phyloP scores from a whole-genome alignment of 2,888 invertebrate genomes.

The Oscheius sp. region DNA sequence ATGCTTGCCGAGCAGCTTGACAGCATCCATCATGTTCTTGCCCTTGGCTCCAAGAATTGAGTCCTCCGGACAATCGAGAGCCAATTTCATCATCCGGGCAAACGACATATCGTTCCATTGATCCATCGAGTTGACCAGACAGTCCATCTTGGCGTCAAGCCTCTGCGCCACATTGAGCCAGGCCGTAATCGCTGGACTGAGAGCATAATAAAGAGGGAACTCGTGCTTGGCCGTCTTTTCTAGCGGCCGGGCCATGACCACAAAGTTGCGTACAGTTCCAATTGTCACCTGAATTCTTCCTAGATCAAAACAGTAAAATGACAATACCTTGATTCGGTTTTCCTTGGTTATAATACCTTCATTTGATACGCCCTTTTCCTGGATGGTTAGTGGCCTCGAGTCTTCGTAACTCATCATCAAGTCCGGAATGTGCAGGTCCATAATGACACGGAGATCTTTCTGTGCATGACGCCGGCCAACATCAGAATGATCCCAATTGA shows the following conservation, averaged over 20 bases:
- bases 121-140: constrained; percentile 15
- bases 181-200: constrained; percentile 62
- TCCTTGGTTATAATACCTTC: background rate
- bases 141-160: constrained; percentile 34
- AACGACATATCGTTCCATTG: constrained; percentile 49
- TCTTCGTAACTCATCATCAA: constrained; percentile 20
- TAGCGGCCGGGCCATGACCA: constrained; percentile 59
- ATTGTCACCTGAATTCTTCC: constrained; percentile 36
- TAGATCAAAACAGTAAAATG: background rate
- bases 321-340: constrained; percentile 13
- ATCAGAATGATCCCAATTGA: constrained; percentile 21
- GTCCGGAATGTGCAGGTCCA: constrained; percentile 33
- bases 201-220: constrained; percentile 67
- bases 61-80: constrained; percentile 48
- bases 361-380: background rate
- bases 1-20: constrained; percentile 37
- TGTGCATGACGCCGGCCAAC: background rate
- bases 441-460: constrained; percentile 24
- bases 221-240: constrained; percentile 56
- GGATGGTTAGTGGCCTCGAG: background rate
- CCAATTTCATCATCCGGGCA: constrained; percentile 48
- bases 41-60: constrained; percentile 29
- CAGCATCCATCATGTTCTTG: constrained; percentile 38
- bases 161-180: constrained; percentile 56
- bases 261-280: constrained; percentile 46